Conservation (phyloP, 2,888 invertebrate genomes). For the Chromoteleia sp. region DNA sequence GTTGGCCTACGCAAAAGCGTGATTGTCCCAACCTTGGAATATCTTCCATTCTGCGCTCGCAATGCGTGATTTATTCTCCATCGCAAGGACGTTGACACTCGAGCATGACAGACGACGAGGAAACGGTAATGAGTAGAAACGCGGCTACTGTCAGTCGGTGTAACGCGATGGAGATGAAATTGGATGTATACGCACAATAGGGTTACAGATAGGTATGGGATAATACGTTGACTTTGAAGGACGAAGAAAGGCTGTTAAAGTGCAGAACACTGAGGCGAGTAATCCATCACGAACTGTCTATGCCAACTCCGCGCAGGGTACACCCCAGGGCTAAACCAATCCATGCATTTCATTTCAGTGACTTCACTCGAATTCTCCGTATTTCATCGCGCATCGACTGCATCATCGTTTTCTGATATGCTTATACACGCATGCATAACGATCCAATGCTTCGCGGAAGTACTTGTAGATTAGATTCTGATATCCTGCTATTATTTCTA, state of each 20-base stretch:
- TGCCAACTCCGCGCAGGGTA: slow-evolving; percentile 78
- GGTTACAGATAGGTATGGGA: slow-evolving; percentile 62
- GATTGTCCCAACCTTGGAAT: slow-evolving; percentile 58
- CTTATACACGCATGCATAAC: slow-evolving; percentile 54
- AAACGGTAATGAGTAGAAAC: slow-evolving; percentile 66
- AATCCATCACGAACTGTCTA: slow-evolving; percentile 84
- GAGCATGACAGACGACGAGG: slow-evolving; percentile 59
- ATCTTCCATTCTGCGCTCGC: slow-evolving; percentile 35
- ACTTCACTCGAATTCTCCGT: slow-evolving; percentile 81
- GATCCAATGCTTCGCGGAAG: slow-evolving; percentile 52
- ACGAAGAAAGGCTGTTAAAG: slow-evolving; percentile 72
- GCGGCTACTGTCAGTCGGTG: slow-evolving; percentile 58
- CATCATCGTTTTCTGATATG: slow-evolving; percentile 81
- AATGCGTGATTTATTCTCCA: slow-evolving; percentile 60
- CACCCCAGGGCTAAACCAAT: slow-evolving; percentile 82
- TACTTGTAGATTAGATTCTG: slow-evolving; percentile 37
- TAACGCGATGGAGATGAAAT: slow-evolving; percentile 59
- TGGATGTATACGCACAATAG: slow-evolving; percentile 67
- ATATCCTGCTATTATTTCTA: slow-evolving; percentile 8
- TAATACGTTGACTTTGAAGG: slow-evolving; percentile 70
- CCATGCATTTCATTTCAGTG: slow-evolving; percentile 83
- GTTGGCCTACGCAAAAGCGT: too few species aligned
- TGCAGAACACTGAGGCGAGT: slow-evolving; percentile 76
- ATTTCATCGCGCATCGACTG: slow-evolving; percentile 80
- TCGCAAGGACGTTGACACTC: slow-evolving; percentile 48